phyloP scores from a whole-genome alignment of 1,140 invertebrate genomes.

The Drosophila bocki region DNA sequence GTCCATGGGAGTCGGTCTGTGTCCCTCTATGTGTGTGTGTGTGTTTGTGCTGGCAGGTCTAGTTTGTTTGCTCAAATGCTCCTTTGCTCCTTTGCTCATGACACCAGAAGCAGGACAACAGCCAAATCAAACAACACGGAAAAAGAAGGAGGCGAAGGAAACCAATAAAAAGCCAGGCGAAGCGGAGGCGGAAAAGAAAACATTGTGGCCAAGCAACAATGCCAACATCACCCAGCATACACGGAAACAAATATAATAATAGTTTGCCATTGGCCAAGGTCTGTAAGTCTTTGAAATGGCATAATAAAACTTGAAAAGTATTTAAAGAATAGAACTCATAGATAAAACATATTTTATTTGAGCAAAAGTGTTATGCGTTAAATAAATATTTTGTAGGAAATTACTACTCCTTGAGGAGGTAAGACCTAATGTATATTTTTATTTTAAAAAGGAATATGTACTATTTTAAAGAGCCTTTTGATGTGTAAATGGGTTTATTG shows the following conservation, averaged over 20 bases:
- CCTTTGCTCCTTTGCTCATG: conserved; percentile 82
- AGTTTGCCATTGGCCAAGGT: neutral
- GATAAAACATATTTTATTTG: no score
- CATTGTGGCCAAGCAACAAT: conserved; percentile 77
- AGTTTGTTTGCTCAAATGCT: conserved; percentile 81
- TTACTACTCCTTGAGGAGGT: neutral
- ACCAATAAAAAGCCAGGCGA: conserved; percentile 78
- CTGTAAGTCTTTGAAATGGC: neutral
- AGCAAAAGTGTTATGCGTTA: neutral
- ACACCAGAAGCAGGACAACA: conserved; percentile 67
- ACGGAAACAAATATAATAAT: conserved; percentile 13
- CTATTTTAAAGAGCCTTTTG: neutral
- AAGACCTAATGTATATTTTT: neutral
- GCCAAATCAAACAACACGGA: conserved; percentile 46
- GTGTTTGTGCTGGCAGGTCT: conserved; percentile 65
- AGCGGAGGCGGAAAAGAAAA: conserved; percentile 75
- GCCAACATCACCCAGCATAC: conserved; percentile 33
- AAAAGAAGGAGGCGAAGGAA: conserved; percentile 47
- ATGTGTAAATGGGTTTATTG: conserved; percentile 4
- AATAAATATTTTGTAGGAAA: neutral
- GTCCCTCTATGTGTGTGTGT: conserved; percentile 14
- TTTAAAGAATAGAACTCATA: no score
- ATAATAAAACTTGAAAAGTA: neutral
- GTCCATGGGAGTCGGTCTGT: neutral
- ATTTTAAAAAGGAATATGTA: neutral